Conservation (phyloP, 2,113 vertebrate species). For the Cyanoramphus novaezelandiae region DNA sequence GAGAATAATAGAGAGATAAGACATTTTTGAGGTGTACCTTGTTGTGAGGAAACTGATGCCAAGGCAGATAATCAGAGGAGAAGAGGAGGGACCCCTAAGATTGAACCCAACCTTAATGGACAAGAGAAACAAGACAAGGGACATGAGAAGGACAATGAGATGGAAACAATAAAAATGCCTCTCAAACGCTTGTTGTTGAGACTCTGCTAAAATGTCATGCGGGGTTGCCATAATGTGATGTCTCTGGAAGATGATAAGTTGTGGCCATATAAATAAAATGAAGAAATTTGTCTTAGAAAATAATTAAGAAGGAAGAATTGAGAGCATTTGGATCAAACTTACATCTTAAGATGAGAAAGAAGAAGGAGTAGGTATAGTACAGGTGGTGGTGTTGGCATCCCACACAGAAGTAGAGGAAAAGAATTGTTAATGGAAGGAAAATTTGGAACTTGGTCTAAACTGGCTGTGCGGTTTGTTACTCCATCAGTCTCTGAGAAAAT, state of each 20-base stretch:
- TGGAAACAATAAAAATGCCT: neutral
- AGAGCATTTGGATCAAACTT: neutral
- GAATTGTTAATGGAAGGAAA: conserved; percentile 37
- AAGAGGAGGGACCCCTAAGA: neutral
- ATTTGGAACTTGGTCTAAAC: conserved; percentile 8
- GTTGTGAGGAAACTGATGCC: neutral
- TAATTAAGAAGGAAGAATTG: neutral
- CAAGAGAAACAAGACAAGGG: neutral
- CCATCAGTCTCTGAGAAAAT: neutral
- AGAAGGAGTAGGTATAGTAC: neutral
- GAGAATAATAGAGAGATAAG: neutral
- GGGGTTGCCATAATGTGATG: neutral
- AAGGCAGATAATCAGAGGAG: neutral
- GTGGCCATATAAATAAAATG: neutral
- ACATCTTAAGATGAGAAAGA: neutral
- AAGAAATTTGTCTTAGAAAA: conserved; percentile 4
- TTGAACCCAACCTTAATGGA: neutral
- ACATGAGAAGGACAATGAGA: neutral
- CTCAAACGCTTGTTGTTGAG: neutral
- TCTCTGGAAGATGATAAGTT: neutral
- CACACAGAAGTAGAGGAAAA: conserved; percentile 7
- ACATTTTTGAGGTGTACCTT: neutral
- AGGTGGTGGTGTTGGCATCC: neutral
- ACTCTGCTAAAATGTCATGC: neutral
- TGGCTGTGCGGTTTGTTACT: neutral